phyloP scores from a whole-genome alignment of 2,113 vertebrate species.

The Garra rufa region DNA sequence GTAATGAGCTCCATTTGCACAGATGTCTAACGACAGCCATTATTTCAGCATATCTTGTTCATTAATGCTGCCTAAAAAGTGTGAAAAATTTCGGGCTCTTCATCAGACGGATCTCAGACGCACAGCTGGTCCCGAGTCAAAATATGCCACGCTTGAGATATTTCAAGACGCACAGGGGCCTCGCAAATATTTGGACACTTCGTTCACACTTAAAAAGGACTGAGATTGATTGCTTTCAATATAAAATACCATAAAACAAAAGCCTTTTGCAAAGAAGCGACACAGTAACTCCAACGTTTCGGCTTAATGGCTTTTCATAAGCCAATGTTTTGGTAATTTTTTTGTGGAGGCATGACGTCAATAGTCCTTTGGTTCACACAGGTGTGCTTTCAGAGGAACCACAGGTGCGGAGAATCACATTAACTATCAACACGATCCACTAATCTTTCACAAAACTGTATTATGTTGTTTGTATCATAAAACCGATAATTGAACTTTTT shows the following conservation, averaged over 20 bases:
- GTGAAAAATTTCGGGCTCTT: neutral
- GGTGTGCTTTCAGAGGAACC: neutral
- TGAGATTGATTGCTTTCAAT: neutral
- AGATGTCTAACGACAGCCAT: conserved; percentile 13
- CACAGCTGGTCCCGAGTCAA: neutral
- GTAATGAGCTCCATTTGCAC: neutral
- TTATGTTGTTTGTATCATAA: neutral
- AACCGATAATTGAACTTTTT: too few relatives aligned
- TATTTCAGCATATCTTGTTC: neutral
- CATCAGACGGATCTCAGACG: neutral
- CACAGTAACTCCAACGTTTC: neutral
- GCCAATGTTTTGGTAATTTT: neutral
- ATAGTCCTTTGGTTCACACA: neutral
- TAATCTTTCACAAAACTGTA: neutral
- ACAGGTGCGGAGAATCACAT: neutral
- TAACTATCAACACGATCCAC: neutral
- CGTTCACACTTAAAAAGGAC: neutral
- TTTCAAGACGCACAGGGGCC: neutral
- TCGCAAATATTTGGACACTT: neutral
- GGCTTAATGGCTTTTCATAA: neutral
- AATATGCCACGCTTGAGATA: neutral
- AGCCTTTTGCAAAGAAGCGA: neutral
- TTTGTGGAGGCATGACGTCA: neutral
- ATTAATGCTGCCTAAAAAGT: neutral
- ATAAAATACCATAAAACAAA: neutral